A percentile compares a stretch with the other conserved stretches of the same genome.
phyloP scores from a whole-genome alignment of 2,888 invertebrate species.

The Leucoma salicis region DNA sequence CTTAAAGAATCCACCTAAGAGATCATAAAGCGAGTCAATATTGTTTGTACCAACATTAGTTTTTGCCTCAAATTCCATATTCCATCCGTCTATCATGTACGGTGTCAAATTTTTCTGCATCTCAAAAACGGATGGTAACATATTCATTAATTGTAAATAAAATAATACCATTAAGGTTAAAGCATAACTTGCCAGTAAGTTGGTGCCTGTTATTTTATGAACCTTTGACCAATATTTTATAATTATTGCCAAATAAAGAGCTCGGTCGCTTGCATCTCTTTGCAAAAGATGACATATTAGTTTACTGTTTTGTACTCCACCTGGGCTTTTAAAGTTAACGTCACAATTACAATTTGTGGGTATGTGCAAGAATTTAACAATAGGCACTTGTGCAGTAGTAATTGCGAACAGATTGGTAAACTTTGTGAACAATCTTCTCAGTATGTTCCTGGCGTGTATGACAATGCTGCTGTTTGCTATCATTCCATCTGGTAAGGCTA shows the following conservation, averaged over 20 bases:
- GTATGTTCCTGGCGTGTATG: slow-evolving; percentile 49
- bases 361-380: slow-evolving; percentile 86
- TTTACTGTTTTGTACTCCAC: slow-evolving; percentile 86
- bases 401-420: slow-evolving; percentile 84
- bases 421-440: slow-evolving; percentile 48
- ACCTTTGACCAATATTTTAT: slow-evolving; percentile 89
- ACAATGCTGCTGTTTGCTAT: slow-evolving; percentile 27
- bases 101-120: slow-evolving; percentile 59
- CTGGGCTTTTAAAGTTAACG: slow-evolving; percentile 85
- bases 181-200: slow-evolving; percentile 85
- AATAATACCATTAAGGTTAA: slow-evolving; percentile 85
- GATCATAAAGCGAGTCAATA: slow-evolving; percentile 59
- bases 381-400: slow-evolving; percentile 87
- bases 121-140: slow-evolving; percentile 79
- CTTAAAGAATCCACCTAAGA: slow-evolving; percentile 84
- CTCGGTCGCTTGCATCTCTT: slow-evolving; percentile 70
- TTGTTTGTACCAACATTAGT: slow-evolving; percentile 32
- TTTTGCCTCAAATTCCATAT: slow-evolving; percentile 74
- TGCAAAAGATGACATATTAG: slow-evolving; percentile 82
- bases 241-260: slow-evolving; percentile 83
- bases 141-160: slow-evolving; percentile 84
- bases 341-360: slow-evolving; percentile 85
- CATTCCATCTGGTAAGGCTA: slow-evolving; percentile 59
- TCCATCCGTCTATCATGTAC: slow-evolving; percentile 79
- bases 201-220: slow-evolving; percentile 79